Conservation (phyloP, 1,140 invertebrate species). For the Ceratina calcarata region DNA sequence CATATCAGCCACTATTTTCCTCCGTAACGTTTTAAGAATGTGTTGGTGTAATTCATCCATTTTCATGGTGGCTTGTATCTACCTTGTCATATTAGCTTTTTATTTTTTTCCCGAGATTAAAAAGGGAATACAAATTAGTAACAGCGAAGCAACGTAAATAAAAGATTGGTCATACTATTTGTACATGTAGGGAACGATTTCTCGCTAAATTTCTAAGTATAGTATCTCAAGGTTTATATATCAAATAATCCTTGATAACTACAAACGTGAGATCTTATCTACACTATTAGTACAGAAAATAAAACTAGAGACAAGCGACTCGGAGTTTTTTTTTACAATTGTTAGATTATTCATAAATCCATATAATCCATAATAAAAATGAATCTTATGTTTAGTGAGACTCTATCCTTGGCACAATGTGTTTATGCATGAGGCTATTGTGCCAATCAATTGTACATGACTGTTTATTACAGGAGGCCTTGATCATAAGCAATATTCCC, state of each 20-base stretch:
- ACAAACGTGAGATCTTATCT: background rate
- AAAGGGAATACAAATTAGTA: background rate
- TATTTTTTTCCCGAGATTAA: background rate
- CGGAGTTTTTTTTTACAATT: background rate
- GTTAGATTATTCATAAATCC: background rate
- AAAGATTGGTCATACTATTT: background rate
- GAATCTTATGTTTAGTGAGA: no score
- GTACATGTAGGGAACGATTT: background rate
- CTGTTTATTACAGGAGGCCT: no score
- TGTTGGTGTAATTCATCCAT: slow-evolving; percentile 72
- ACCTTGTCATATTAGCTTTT: background rate
- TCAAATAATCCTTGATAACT: background rate
- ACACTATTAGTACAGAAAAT: background rate
- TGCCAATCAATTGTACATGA: no score
- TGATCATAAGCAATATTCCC: no score
- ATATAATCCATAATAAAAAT: no score
- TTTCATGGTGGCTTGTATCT: slow-evolving; percentile 22
- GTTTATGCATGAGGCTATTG: no score
- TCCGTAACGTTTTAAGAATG: slow-evolving; percentile 66
- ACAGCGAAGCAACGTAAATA: background rate
- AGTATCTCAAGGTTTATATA: background rate
- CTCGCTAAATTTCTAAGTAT: background rate
- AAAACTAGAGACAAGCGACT: background rate
- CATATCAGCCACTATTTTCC: slow-evolving; percentile 71
- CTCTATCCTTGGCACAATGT: no score